Percentiles rank a stretch among this genome's conserved stretches.
phyloP scores from a whole-genome alignment of 2,113 vertebrate species.

The Labeo catla region DNA sequence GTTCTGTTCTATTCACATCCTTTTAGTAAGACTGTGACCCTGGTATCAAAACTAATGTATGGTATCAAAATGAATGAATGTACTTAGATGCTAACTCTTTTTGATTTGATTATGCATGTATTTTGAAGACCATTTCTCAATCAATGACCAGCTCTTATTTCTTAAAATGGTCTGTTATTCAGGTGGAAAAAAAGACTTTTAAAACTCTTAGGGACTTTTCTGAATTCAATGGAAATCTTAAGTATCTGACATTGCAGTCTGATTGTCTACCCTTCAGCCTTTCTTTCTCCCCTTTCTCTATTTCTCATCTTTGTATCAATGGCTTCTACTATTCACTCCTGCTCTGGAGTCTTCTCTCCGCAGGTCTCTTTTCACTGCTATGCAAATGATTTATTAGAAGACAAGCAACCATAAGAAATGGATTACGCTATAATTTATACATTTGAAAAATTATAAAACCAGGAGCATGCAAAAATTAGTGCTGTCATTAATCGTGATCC shows the following conservation, averaged over 20 bases:
- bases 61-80: not conserved
- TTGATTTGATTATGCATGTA: not conserved
- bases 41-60: not conserved
- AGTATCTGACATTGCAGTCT: not conserved
- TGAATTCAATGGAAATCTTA: not conserved
- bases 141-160: not conserved
- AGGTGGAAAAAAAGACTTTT: not conserved
- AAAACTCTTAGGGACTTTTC: not conserved
- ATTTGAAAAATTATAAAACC: no score
- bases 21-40: not conserved
- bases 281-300: not conserved
- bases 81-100: not conserved
- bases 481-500: no score
- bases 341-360: not conserved
- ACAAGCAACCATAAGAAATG: not conserved
- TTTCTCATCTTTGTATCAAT: not conserved
- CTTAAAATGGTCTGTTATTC: not conserved
- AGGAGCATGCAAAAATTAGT: not conserved
- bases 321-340: not conserved
- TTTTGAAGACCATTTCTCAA: not conserved
- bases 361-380: not conserved
- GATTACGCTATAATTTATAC: not conserved
- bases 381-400: not conserved
- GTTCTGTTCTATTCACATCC: constrained; percentile 4
- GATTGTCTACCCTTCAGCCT: not conserved